A percentile compares a stretch with the other conserved stretches of the same genome.
Evolutionary conservation across 2,113 vertebrate genomes (phyloP).

Genomic region (Apteryx owenii): DNA sequence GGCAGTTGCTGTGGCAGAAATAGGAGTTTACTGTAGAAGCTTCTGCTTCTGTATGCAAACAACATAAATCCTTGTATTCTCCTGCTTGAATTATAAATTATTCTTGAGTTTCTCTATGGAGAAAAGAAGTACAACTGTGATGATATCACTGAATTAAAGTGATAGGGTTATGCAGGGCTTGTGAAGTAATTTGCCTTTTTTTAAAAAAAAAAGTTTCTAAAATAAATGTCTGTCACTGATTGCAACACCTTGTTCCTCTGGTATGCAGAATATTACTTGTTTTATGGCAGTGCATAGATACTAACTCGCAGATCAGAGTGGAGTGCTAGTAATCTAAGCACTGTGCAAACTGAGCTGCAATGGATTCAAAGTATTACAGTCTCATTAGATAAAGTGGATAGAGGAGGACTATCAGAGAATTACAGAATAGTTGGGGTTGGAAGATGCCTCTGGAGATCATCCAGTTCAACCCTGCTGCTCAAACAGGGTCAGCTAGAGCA

Average conservation of each 20-base stretch:
- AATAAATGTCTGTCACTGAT: neutral
- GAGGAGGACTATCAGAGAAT: neutral
- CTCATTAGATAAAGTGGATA: neutral
- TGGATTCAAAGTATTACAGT: neutral
- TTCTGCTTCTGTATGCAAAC: neutral
- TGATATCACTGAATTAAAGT: neutral
- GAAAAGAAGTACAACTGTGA: neutral
- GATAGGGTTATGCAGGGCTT: neutral
- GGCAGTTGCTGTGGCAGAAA: neutral
- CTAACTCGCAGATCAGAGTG: neutral
- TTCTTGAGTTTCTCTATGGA: neutral
- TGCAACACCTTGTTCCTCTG: neutral
- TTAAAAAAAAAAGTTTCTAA: neutral
- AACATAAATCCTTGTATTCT: neutral
- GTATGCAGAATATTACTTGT: neutral
- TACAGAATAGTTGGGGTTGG: neutral
- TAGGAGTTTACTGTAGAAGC: rapidly evolving
- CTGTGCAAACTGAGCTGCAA: neutral
- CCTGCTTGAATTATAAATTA: neutral
- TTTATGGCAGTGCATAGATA: neutral
- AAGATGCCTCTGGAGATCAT: neutral
- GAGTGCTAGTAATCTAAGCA: neutral
- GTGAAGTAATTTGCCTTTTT: neutral
- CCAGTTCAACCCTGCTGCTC: neutral
- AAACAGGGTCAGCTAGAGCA: neutral